phyloP scores from a whole-genome alignment of 64 coral and sea anemone genomes.

The Orbicella faveolata region DNA sequence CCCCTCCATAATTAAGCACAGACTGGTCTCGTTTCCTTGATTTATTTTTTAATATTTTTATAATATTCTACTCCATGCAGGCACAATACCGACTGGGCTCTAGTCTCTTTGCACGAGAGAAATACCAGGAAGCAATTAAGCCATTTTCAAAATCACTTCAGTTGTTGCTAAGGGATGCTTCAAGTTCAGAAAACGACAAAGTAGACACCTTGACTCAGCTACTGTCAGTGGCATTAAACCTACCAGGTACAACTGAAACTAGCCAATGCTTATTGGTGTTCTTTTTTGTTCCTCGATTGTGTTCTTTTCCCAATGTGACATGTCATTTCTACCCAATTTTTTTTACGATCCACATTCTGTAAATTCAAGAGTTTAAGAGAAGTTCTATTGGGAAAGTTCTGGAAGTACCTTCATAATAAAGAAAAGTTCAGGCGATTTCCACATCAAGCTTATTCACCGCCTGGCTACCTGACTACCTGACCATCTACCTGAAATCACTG shows the following conservation, averaged over 20 bases:
- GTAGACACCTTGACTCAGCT: constrained; percentile 24
- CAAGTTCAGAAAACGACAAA: not conserved
- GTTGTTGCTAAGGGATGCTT: not conserved
- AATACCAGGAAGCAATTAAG: not conserved
- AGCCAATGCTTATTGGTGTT: not conserved
- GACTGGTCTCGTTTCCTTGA: too few relatives aligned
- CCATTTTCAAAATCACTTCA: constrained; percentile 3
- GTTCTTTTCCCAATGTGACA: not conserved
- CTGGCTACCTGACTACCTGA: too few relatives aligned
- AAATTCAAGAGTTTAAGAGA: too few relatives aligned
- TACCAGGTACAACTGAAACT: not conserved
- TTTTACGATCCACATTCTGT: too few relatives aligned
- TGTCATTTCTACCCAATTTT: too few relatives aligned
- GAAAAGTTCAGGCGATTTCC: too few relatives aligned
- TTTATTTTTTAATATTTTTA: too few relatives aligned
- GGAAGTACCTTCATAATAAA: too few relatives aligned
- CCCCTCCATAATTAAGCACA: too few relatives aligned
- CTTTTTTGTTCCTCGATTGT: not conserved
- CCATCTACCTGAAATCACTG: too few relatives aligned
- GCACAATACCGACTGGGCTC: constrained; percentile 15
- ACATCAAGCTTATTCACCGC: too few relatives aligned
- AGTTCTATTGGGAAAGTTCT: too few relatives aligned
- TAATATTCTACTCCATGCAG: not conserved
- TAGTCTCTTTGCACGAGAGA: not conserved
- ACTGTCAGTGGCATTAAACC: not conserved